Percentiles rank a stretch among this genome's conserved stretches.
These are phyloP conservation scores for Apogon talboti DNA, from an alignment of 2,797 vertebrate species.

Conservation along the genomic window DNA sequence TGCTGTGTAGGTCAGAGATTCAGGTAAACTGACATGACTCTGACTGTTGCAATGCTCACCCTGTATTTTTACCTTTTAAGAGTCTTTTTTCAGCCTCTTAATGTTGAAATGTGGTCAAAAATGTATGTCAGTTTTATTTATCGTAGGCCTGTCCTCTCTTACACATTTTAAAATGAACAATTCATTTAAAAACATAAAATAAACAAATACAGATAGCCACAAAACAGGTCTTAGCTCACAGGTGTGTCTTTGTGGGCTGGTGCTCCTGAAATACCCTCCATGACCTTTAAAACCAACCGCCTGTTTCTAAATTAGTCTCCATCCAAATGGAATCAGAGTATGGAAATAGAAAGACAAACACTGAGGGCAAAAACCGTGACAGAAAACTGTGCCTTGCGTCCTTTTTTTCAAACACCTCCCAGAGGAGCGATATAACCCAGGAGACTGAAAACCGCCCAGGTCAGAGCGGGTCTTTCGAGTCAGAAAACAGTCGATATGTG, in stretches of 20 bases:
- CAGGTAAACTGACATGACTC: too few species aligned
- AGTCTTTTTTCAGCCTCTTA: too few species aligned
- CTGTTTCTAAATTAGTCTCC: conserved; percentile 63
- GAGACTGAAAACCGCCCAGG: conserved; percentile 54
- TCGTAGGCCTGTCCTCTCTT: too few species aligned
- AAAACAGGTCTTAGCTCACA: conserved; percentile 9
- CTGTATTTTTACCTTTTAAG: too few species aligned
- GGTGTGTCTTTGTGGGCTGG: conserved; percentile 46
- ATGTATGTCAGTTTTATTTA: too few species aligned
- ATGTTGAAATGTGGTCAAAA: too few species aligned
- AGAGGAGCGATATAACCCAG: neutral
- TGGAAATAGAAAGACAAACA: conserved; percentile 81
- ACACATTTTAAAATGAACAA: too few species aligned
- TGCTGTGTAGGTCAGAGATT: too few species aligned
- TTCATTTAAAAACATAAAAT: too few species aligned
- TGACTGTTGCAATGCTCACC: too few species aligned
- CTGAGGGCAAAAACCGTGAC: conserved; percentile 70
- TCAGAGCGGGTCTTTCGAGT: conserved; percentile 49
- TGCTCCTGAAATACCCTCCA: conserved; percentile 54
- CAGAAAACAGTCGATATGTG: conserved; percentile 30
- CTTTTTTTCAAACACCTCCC: conserved; percentile 51
- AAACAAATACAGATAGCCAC: too few species aligned
- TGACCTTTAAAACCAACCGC: conserved; percentile 69
- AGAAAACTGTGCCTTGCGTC: conserved; percentile 58
- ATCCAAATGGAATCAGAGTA: conserved; percentile 65